Percentiles rank a stretch among this genome's conserved stretches.
Conservation (phyloP, 1,140 invertebrate genomes). For the Drosophila ironensis region DNA sequence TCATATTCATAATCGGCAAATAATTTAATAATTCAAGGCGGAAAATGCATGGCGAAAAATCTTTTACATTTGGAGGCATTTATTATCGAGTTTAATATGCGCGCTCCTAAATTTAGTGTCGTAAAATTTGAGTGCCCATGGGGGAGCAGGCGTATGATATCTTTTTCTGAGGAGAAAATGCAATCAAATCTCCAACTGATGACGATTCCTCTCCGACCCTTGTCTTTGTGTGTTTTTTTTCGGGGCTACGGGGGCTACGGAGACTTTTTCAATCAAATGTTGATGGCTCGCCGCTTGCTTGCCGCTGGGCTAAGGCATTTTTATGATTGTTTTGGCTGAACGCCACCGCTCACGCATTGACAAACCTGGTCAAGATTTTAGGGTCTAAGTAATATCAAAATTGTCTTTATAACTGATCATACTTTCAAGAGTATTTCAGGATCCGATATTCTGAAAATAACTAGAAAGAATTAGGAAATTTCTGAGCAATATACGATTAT, state of each 20-base stretch:
- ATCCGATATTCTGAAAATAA: no score
- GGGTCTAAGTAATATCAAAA: not conserved
- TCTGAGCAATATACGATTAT: no score
- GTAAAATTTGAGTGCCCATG: constrained; percentile 56
- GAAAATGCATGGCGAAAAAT: constrained; percentile 18
- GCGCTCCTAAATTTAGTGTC: constrained; percentile 52
- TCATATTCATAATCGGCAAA: constrained; percentile 55
- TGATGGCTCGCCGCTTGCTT: constrained; percentile 38
- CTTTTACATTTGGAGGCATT: constrained; percentile 34
- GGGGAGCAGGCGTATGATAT: constrained; percentile 11
- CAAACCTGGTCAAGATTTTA: not conserved
- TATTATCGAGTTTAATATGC: constrained; percentile 65
- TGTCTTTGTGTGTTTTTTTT: constrained; percentile 1
- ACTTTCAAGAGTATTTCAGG: not conserved
- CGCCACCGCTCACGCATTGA: constrained; percentile 1
- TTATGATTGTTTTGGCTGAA: constrained; percentile 58
- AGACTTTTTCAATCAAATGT: constrained; percentile 73
- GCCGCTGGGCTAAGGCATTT: constrained; percentile 55
- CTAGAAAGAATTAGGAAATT: no score
- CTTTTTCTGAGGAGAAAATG: constrained; percentile 45
- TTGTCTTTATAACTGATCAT: not conserved
- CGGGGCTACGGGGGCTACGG: not conserved
- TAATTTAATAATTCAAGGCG: constrained; percentile 70
- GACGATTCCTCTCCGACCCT: constrained; percentile 33
- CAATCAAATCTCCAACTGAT: constrained; percentile 72